These are phyloP conservation scores for Serrognathus titanus DNA, from an alignment of 2,888 invertebrate species.

Conservation along the genomic window DNA sequence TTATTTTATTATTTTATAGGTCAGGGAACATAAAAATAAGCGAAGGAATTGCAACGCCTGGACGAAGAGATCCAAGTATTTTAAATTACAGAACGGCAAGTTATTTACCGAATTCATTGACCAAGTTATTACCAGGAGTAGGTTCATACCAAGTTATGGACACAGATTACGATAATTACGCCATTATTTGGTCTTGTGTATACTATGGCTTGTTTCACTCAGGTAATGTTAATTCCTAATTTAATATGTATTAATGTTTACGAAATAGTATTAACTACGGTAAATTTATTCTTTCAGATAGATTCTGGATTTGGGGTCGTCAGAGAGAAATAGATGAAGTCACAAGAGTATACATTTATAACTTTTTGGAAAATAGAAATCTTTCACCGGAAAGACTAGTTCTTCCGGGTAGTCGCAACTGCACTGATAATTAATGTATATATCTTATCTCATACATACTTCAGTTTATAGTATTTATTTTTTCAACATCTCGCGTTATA, in stretches of 20 bases:
- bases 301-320: slow-evolving; percentile 70
- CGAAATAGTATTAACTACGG: not conserved
- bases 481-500: no score
- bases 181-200: slow-evolving; percentile 71
- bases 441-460: not conserved
- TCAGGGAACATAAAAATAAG: slow-evolving; percentile 42
- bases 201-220: slow-evolving; percentile 62
- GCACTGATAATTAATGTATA: slow-evolving; percentile 35
- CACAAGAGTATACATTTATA: slow-evolving; percentile 63
- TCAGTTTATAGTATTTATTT: no score
- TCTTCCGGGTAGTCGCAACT: slow-evolving; percentile 66
- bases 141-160: slow-evolving; percentile 69
- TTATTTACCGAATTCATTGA: slow-evolving; percentile 63
- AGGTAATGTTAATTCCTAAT: slow-evolving; percentile 46
- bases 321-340: slow-evolving; percentile 62
- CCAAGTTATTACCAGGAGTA: slow-evolving; percentile 66
- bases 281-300: slow-evolving; percentile 52
- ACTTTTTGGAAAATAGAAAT: slow-evolving; percentile 55
- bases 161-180: slow-evolving; percentile 70
- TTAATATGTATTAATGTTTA: not conserved
- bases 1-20: slow-evolving; percentile 3
- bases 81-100: slow-evolving; percentile 59
- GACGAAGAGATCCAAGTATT: slow-evolving; percentile 42
- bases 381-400: slow-evolving; percentile 70
- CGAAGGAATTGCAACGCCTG: slow-evolving; percentile 61